Conservation (phyloP, 2,888 invertebrate genomes). For the Coremacera marginata region DNA sequence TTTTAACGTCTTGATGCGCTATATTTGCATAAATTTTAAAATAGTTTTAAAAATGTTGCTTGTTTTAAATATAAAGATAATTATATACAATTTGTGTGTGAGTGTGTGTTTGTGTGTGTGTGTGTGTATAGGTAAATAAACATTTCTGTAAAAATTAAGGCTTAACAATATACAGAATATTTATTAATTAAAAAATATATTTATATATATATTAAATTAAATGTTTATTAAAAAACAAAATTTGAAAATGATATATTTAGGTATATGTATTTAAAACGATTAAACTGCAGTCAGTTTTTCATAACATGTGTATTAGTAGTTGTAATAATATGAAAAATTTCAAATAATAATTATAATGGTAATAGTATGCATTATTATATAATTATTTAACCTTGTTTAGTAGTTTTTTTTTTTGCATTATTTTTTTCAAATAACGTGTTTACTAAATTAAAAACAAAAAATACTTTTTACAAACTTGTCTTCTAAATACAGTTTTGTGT, state of each 20-base stretch:
- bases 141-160: background rate
- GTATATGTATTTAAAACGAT: no score
- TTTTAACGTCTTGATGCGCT: background rate
- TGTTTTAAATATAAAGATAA: constrained; percentile 23
- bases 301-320: background rate
- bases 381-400: background rate
- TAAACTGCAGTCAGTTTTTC: background rate
- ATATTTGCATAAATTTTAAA: constrained; percentile 12
- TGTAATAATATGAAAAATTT: background rate
- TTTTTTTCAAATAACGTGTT: background rate
- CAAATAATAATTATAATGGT: background rate
- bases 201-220: constrained; percentile 25
- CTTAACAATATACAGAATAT: constrained; percentile 32
- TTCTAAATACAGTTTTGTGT: background rate
- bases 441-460: constrained; percentile 18
- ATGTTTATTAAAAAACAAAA: background rate
- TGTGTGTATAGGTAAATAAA: background rate
- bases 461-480: constrained; percentile 9
- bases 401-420: constrained; percentile 27
- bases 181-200: constrained; percentile 26
- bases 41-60: background rate
- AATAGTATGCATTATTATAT: background rate
- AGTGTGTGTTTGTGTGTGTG: background rate
- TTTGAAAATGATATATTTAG: background rate
- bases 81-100: constrained; percentile 11